Percentiles rank a stretch among this genome's conserved stretches.
Evolutionary conservation across 2,113 vertebrate genomes (phyloP).

Genomic region (Vanacampus margaritifer): DNA sequence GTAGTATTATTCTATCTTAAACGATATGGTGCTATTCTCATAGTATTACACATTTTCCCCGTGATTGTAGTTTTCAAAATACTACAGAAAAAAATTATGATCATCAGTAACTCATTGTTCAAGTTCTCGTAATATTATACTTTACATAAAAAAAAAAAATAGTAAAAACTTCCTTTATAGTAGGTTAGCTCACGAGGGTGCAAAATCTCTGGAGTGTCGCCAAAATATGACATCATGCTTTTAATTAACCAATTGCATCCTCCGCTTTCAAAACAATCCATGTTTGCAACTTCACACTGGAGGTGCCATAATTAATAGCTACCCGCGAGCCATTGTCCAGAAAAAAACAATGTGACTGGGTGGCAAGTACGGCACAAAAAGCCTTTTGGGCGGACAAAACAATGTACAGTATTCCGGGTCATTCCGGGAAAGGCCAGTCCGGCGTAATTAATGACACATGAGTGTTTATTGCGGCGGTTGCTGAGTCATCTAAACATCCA

Average conservation of each 20-base stretch:
- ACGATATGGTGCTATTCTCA: no score
- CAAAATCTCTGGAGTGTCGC: neutral
- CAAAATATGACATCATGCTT: neutral
- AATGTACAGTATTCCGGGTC: slow-evolving; percentile 12
- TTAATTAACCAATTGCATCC: neutral
- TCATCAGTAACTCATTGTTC: no score
- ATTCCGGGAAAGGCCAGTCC: slow-evolving; percentile 32
- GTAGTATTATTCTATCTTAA: no score
- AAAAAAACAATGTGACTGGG: slow-evolving; percentile 5
- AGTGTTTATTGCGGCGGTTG: slow-evolving; percentile 56
- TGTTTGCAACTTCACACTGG: neutral
- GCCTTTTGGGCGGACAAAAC: slow-evolving; percentile 9
- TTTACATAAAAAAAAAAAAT: no score
- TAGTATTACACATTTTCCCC: no score
- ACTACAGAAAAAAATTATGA: no score
- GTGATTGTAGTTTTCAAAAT: no score
- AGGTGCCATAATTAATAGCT: neutral
- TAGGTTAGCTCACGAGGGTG: no score
- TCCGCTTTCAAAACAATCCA: neutral
- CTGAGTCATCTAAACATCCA: slow-evolving; percentile 36
- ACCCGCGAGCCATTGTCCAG: neutral
- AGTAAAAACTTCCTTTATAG: no score
- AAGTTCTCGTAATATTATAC: no score
- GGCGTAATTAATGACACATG: slow-evolving; percentile 52
- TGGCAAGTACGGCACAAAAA: neutral